phyloP scores from a whole-genome alignment of 1,140 invertebrate genomes.

The Meloidogyne floridensis region DNA sequence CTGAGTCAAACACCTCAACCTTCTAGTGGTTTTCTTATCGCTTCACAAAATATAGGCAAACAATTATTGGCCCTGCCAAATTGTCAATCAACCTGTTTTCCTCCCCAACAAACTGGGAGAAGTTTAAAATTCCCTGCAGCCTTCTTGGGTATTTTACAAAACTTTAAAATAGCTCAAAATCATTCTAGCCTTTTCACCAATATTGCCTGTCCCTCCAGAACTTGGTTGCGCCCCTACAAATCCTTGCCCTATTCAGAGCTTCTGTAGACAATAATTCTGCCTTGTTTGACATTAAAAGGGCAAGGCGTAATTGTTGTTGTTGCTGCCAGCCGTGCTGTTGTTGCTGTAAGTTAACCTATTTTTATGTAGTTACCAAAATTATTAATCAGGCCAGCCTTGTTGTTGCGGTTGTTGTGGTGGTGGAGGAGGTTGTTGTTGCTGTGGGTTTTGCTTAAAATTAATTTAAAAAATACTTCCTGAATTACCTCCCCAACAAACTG shows the following conservation, averaged over 20 bases:
- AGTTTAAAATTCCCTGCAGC: neutral
- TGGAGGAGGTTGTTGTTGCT: neutral
- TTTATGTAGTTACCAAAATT: neutral
- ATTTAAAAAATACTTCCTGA: too few species aligned
- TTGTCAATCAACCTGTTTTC: neutral
- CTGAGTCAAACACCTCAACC: neutral
- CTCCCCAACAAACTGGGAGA: neutral
- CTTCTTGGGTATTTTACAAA: neutral
- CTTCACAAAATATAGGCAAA: neutral
- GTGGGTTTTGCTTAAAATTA: neutral
- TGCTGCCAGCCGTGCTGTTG: neutral
- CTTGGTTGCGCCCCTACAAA: neutral
- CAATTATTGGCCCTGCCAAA: neutral
- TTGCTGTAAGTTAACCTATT: neutral
- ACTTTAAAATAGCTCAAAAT: too few species aligned
- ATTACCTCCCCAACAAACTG: too few species aligned
- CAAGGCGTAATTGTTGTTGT: constrained; percentile 1
- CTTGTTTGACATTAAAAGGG: constrained; percentile 2
- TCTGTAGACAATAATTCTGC: neutral
- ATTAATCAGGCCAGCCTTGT: neutral
- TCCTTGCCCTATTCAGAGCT: neutral
- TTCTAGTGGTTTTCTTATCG: neutral
- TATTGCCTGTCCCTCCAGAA: neutral
- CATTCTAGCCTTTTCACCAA: neutral
- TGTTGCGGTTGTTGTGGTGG: neutral